Conservation (phyloP, 92 coral and sea anemone genomes). For the Phenganax stokvisi region DNA sequence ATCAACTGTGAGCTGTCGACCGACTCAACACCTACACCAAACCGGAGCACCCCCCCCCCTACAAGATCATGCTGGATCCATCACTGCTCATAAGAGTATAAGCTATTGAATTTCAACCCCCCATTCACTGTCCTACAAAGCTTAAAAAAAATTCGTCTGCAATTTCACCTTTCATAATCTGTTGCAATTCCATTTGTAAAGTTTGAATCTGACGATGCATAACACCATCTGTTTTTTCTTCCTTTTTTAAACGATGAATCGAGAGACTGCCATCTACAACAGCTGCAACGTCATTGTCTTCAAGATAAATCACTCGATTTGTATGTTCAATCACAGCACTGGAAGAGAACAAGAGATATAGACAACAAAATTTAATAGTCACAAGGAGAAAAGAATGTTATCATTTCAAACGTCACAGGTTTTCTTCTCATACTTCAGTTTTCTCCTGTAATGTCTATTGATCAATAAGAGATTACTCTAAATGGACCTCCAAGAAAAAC, state of each 20-base stretch:
- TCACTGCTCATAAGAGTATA: neutral
- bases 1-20: too few species aligned
- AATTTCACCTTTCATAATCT: constrained; percentile 87
- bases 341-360: neutral
- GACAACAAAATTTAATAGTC: neutral
- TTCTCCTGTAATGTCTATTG: too few species aligned
- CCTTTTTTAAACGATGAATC: constrained; percentile 83
- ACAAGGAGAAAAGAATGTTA: neutral
- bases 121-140: neutral
- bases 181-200: constrained; percentile 82
- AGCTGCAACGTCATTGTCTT: constrained; percentile 93
- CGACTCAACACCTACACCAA: too few species aligned
- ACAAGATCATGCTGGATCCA: neutral
- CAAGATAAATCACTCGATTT: constrained; percentile 88
- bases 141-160: neutral
- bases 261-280: constrained; percentile 81
- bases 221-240: constrained; percentile 75
- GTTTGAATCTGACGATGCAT: constrained; percentile 85
- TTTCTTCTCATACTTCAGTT: too few species aligned
- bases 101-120: too few species aligned
- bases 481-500: too few species aligned
- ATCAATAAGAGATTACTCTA: too few species aligned
- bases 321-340: constrained; percentile 98
- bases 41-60: too few species aligned
- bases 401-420: too few species aligned